phyloP scores from a whole-genome alignment of 2,113 vertebrate species.

The Megaptera novaeangliae region DNA sequence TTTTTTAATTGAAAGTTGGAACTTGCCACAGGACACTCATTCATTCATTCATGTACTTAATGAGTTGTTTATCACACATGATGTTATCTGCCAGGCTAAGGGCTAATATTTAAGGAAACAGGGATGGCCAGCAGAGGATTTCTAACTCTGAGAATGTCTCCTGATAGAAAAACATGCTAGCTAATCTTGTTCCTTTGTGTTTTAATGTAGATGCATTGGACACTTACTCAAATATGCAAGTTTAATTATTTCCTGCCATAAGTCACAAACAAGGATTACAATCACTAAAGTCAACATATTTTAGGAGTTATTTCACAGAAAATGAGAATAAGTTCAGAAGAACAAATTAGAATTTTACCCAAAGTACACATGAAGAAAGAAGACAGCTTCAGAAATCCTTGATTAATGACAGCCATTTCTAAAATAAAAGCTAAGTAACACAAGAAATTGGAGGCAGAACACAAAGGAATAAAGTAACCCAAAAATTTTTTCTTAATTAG shows the following conservation, averaged over 20 bases:
- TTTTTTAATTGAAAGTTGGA: neutral
- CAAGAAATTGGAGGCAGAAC: slow-evolving; percentile 6
- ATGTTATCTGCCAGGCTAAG: neutral
- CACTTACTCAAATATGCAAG: neutral
- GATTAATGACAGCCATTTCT: neutral
- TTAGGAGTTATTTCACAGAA: neutral
- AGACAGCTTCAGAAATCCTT: slow-evolving; percentile 2
- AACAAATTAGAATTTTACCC: slow-evolving; percentile 3
- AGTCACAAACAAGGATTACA: neutral
- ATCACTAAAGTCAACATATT: neutral
- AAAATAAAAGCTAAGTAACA: slow-evolving; percentile 10
- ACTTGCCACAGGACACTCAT: neutral
- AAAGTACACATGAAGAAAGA: slow-evolving; percentile 26
- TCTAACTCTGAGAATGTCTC: neutral
- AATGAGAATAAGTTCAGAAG: neutral
- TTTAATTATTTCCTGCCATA: neutral
- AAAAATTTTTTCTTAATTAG: slow-evolving; percentile 28
- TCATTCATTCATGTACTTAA: neutral
- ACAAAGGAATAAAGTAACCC: neutral
- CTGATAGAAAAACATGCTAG: neutral
- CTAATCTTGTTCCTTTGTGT: neutral
- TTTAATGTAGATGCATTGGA: neutral
- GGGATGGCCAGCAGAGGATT: neutral
- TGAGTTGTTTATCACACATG: neutral
- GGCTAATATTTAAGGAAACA: neutral